Evolutionary conservation across 2,797 vertebrate genomes (phyloP).

Genomic region (Pygocentrus nattereri): DNA sequence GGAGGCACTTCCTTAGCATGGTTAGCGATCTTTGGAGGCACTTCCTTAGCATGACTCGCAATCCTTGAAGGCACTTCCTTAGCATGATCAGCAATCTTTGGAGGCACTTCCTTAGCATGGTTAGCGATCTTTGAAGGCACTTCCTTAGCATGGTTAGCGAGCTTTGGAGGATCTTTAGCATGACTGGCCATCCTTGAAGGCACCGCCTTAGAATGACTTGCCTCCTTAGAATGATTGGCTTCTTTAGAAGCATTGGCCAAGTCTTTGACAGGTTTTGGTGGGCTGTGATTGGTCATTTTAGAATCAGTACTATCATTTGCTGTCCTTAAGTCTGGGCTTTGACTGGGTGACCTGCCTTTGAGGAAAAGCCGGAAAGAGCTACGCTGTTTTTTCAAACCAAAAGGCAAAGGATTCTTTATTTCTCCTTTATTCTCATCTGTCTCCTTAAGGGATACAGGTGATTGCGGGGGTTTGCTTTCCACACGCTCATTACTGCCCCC

Average conservation of each 20-base stretch:
- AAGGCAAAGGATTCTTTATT: constrained; percentile 46
- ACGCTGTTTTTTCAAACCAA: constrained; percentile 66
- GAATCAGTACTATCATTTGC: constrained; percentile 13
- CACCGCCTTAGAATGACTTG: neutral
- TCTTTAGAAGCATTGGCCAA: constrained; percentile 9
- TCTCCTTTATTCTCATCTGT: constrained; percentile 55
- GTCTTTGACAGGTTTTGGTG: constrained; percentile 57
- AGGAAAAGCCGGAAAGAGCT: constrained; percentile 77
- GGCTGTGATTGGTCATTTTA: constrained; percentile 56
- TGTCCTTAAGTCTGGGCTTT: constrained; percentile 65
- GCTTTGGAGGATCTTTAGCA: neutral
- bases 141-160: neutral
- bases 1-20: too few relatives aligned
- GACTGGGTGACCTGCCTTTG: constrained; percentile 67
- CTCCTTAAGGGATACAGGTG: constrained; percentile 36
- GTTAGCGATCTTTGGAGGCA: too few relatives aligned
- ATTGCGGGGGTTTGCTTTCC: constrained; percentile 28
- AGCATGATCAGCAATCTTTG: too few relatives aligned
- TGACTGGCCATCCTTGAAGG: neutral
- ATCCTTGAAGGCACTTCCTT: too few relatives aligned
- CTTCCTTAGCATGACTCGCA: too few relatives aligned
- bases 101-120: too few relatives aligned
- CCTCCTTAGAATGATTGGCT: constrained; percentile 2
- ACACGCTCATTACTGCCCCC: constrained; percentile 36
- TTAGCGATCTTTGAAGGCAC: neutral